These are phyloP conservation scores for Callorhinus ursinus DNA, from an alignment of 2,113 vertebrate species.

Conservation along the genomic window DNA sequence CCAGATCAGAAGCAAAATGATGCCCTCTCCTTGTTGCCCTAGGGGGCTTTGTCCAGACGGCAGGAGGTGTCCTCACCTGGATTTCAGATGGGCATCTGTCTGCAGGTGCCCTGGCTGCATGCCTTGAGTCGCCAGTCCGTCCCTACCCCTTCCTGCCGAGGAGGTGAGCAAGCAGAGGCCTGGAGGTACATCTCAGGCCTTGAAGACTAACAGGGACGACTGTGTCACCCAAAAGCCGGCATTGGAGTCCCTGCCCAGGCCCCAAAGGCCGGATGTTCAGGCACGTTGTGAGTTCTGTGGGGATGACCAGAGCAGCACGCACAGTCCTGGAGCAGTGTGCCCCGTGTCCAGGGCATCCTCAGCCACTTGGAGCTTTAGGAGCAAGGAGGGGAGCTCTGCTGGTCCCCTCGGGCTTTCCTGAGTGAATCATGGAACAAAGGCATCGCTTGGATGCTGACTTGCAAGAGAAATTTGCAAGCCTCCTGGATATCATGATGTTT, in stretches of 20 bases:
- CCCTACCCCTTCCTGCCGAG: accelerated
- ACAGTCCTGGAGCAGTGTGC: neutral
- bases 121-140: neutral
- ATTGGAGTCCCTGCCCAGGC: too few relatives aligned
- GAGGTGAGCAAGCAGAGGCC: neutral
- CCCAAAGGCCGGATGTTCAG: neutral
- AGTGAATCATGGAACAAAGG: neutral
- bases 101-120: neutral
- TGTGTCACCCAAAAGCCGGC: accelerated
- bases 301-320: too few relatives aligned
- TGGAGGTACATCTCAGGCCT: neutral
- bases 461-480: neutral
- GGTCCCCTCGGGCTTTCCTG: neutral
- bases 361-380: neutral
- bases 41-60: neutral
- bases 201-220: neutral
- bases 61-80: neutral
- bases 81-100: neutral
- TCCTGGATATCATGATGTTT: neutral
- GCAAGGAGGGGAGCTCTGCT: neutral
- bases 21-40: neutral
- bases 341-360: accelerated
- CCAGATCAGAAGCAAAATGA: neutral
- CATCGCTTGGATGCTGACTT: neutral
- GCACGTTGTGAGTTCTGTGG: accelerated